A percentile compares a stretch with the other conserved stretches of the same genome.
These are phyloP conservation scores for Halcyon malimbica DNA, from an alignment of 2,113 vertebrate species.

Conservation along the genomic window DNA sequence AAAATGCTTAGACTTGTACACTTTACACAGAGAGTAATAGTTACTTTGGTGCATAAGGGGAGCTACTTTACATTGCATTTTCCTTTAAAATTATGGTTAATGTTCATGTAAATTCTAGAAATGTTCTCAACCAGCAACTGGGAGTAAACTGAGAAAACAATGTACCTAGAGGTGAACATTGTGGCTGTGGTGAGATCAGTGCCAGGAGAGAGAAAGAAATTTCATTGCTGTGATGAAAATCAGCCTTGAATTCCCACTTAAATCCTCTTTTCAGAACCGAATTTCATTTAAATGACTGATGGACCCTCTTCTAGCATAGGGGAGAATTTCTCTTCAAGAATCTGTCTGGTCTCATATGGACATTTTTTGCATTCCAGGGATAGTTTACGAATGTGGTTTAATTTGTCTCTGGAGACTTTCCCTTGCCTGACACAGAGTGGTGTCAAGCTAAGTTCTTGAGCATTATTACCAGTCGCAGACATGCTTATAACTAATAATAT, in stretches of 20 bases:
- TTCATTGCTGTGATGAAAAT: background rate
- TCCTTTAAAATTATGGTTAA: background rate
- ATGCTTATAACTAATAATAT: background rate
- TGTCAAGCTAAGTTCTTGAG: background rate
- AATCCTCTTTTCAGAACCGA: background rate
- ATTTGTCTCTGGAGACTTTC: background rate
- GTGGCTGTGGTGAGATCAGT: background rate
- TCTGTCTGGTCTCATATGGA: background rate
- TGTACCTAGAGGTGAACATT: background rate
- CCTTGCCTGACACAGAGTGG: background rate
- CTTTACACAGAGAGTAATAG: background rate
- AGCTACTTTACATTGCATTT: background rate
- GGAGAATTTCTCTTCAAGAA: background rate
- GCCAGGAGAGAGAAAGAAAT: background rate
- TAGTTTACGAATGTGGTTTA: background rate
- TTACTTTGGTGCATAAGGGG: background rate
- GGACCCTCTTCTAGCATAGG: background rate
- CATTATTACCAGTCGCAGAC: background rate
- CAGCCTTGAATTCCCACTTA: background rate
- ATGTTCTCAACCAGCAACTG: background rate
- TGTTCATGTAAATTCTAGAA: background rate
- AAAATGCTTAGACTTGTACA: background rate
- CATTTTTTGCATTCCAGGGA: background rate
- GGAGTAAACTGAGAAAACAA: fast-evolving
- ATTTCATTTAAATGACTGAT: background rate